Percentiles rank a stretch among this genome's conserved stretches.
These are phyloP conservation scores for Polydrusus tereticollis DNA, from an alignment of 2,888 invertebrate genomes.

Conservation along the genomic window DNA sequence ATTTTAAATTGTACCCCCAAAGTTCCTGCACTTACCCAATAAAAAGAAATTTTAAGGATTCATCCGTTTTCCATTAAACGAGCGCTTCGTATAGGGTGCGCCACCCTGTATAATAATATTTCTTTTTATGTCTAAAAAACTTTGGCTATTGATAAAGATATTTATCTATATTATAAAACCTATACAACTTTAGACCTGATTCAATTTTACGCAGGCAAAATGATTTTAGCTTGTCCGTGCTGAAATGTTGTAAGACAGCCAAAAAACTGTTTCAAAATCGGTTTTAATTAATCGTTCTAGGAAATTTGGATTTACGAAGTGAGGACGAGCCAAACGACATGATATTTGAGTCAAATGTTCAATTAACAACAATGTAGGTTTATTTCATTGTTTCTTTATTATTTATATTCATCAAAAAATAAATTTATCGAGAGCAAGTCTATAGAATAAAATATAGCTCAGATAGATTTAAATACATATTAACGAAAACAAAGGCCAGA, in stretches of 20 bases:
- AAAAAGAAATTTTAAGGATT: too few relatives aligned
- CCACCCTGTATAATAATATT: too few relatives aligned
- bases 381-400: background rate
- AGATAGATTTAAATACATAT: too few relatives aligned
- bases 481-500: too few relatives aligned
- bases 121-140: too few relatives aligned
- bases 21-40: too few relatives aligned
- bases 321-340: background rate
- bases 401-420: background rate
- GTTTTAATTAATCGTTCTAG: background rate
- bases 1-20: too few relatives aligned
- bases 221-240: background rate
- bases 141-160: too few relatives aligned
- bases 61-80: too few relatives aligned
- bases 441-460: too few relatives aligned
- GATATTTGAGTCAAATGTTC: background rate
- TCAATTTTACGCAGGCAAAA: background rate
- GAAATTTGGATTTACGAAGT: background rate
- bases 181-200: background rate
- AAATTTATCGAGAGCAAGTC: background rate
- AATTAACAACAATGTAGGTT: background rate
- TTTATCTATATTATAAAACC: too few relatives aligned
- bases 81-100: too few relatives aligned
- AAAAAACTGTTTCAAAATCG: background rate
- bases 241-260: background rate